Evolutionary conservation across 1,140 invertebrate species (phyloP).

Genomic region (Hyposmocoma kahamanoa): DNA sequence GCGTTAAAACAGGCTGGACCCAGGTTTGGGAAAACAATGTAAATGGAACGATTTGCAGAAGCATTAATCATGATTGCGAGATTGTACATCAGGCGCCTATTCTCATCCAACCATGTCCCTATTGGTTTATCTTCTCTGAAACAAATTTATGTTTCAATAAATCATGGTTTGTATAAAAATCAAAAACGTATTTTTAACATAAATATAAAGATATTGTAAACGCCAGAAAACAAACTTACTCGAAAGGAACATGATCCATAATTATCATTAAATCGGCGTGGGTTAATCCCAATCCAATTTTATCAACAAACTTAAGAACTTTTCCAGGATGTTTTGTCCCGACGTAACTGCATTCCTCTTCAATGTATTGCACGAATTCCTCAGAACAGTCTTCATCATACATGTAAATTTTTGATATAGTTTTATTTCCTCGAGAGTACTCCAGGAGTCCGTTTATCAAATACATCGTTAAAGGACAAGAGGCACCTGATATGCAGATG

Average conservation of each 20-base stretch:
- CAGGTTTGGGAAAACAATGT: constrained; percentile 60
- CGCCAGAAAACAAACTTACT: constrained; percentile 26
- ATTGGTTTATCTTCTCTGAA: constrained; percentile 35
- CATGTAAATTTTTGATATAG: constrained; percentile 47
- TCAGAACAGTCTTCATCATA: constrained; percentile 38
- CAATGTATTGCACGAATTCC: constrained; percentile 41
- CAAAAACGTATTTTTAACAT: background rate
- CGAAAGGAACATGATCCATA: constrained; percentile 49
- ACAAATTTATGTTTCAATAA: constrained; percentile 15
- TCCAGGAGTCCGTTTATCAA: constrained; percentile 49
- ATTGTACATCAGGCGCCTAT: constrained; percentile 45
- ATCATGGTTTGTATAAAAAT: background rate
- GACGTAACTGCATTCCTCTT: constrained; percentile 49
- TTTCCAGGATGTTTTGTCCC: constrained; percentile 32
- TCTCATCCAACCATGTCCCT: constrained; percentile 49
- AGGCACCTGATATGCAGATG: constrained; percentile 48
- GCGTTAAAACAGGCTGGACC: constrained; percentile 72
- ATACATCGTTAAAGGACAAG: constrained; percentile 38
- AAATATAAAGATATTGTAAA: background rate
- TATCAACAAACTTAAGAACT: constrained; percentile 47
- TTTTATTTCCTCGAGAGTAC: constrained; percentile 16
- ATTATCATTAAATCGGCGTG: constrained; percentile 49
- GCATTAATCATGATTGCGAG: constrained; percentile 58
- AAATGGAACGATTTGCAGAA: constrained; percentile 48
- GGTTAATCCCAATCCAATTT: constrained; percentile 55